Conservation (phyloP, 2,888 invertebrate genomes). For the Osedax fenrisi region DNA sequence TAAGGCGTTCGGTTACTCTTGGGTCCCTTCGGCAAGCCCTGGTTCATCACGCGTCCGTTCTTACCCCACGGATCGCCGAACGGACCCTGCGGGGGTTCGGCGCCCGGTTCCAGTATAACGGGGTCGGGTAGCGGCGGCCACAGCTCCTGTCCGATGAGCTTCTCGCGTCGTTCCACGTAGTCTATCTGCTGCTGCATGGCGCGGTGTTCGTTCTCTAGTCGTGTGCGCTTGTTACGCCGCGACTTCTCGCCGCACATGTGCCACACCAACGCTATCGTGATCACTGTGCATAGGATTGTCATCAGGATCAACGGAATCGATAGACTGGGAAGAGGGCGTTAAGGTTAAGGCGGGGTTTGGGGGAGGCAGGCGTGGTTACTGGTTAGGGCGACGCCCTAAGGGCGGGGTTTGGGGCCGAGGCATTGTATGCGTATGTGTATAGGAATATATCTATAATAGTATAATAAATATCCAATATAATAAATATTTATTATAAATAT, state of each 20-base stretch:
- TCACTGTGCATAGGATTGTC: neutral
- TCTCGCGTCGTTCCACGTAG: neutral
- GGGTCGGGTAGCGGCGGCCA: neutral
- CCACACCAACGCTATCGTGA: neutral
- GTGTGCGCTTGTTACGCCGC: neutral
- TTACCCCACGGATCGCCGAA: neutral
- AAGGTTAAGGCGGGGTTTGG: no score
- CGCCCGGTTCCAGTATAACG: neutral
- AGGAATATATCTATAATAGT: no score
- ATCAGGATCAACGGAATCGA: neutral
- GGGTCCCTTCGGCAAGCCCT: neutral
- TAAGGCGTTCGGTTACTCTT: constrained; percentile 1
- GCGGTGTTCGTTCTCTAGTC: neutral
- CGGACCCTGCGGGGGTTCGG: neutral
- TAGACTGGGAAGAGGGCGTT: neutral
- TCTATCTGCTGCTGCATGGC: neutral
- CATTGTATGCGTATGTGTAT: no score
- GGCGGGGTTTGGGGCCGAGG: no score
- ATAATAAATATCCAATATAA: no score
- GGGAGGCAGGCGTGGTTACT: no score
- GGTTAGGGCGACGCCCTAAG: no score
- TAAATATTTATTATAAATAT: no score
- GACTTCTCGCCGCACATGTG: neutral
- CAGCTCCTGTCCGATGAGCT: neutral
- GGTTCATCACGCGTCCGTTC: neutral